These are phyloP conservation scores for Lycorma delicatula DNA, from an alignment of 1,140 invertebrate species.

Conservation along the genomic window DNA sequence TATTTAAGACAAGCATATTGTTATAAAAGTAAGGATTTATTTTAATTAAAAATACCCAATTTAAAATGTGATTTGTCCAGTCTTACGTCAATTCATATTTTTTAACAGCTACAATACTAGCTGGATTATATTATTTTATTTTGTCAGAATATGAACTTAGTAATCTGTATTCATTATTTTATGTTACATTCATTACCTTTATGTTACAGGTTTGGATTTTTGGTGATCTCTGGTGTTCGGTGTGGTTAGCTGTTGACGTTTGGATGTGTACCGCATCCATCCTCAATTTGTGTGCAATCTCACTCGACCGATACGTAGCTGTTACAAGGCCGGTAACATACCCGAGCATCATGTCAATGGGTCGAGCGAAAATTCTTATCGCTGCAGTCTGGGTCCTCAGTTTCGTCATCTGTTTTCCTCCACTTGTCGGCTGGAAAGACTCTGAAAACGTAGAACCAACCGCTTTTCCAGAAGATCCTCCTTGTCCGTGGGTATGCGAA, in stretches of 20 bases:
- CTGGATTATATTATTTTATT: too few relatives aligned
- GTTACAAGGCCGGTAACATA: constrained; percentile 90
- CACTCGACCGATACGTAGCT: constrained; percentile 87
- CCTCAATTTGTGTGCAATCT: constrained; percentile 85
- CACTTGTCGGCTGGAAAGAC: constrained; percentile 89
- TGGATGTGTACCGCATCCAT: constrained; percentile 96
- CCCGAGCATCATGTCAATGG: constrained; percentile 84
- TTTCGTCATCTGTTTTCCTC: constrained; percentile 94
- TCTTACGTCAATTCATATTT: too few relatives aligned
- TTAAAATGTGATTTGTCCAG: too few relatives aligned
- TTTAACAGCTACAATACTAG: too few relatives aligned
- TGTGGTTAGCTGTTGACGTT: constrained; percentile 90
- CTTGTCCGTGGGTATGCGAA: constrained; percentile 78
- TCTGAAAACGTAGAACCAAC: constrained; percentile 32
- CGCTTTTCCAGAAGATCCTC: constrained; percentile 25
- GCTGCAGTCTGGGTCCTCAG: constrained; percentile 88
- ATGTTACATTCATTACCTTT: not conserved
- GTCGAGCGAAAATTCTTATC: constrained; percentile 78
- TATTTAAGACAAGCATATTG: too few relatives aligned
- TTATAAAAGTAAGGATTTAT: too few relatives aligned
- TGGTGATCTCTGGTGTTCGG: constrained; percentile 82
- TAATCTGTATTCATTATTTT: too few relatives aligned
- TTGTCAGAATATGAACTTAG: too few relatives aligned
- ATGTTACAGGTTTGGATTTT: constrained; percentile 80
- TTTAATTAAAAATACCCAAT: too few relatives aligned